Percentiles rank a stretch among this genome's conserved stretches.
Evolutionary conservation across 2,888 invertebrate genomes (phyloP).

Genomic region (Mythimna ferrago): DNA sequence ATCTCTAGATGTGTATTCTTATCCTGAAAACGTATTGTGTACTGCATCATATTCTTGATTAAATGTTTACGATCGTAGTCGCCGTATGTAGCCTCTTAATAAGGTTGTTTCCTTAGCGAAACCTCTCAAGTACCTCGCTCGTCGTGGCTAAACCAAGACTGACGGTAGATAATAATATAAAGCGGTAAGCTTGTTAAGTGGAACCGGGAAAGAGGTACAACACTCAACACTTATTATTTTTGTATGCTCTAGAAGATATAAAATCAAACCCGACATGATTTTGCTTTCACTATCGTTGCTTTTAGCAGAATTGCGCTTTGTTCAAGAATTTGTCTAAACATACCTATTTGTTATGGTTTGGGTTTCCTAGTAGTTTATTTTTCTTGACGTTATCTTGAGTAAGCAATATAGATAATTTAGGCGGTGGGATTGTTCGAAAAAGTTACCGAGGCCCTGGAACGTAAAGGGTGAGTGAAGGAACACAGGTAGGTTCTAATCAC

Average conservation of each 20-base stretch:
- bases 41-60: slow-evolving; percentile 59
- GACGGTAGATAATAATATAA: slow-evolving; percentile 64
- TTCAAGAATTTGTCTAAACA: neutral
- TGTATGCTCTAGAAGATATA: slow-evolving; percentile 10
- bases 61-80: slow-evolving; percentile 65
- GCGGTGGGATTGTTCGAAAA: too few relatives aligned
- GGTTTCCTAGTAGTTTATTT: neutral
- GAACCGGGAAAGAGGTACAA: slow-evolving; percentile 44
- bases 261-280: slow-evolving; percentile 3
- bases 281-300: slow-evolving; percentile 11
- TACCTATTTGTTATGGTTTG: too few relatives aligned
- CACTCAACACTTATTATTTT: slow-evolving; percentile 47
- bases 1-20: slow-evolving; percentile 31
- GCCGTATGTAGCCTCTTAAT: slow-evolving; percentile 56
- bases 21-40: slow-evolving; percentile 30
- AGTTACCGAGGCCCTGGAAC: too few relatives aligned
- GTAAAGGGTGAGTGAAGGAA: too few relatives aligned
- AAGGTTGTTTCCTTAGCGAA: slow-evolving; percentile 65
- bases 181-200: slow-evolving; percentile 66
- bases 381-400: neutral
- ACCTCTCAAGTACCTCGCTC: slow-evolving; percentile 59
- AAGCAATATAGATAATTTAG: neutral
- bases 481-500: too few relatives aligned
- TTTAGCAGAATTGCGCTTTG: neutral
- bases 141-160: slow-evolving; percentile 57